phyloP scores from a whole-genome alignment of 2,888 invertebrate genomes.

The Torymus tubicola region DNA sequence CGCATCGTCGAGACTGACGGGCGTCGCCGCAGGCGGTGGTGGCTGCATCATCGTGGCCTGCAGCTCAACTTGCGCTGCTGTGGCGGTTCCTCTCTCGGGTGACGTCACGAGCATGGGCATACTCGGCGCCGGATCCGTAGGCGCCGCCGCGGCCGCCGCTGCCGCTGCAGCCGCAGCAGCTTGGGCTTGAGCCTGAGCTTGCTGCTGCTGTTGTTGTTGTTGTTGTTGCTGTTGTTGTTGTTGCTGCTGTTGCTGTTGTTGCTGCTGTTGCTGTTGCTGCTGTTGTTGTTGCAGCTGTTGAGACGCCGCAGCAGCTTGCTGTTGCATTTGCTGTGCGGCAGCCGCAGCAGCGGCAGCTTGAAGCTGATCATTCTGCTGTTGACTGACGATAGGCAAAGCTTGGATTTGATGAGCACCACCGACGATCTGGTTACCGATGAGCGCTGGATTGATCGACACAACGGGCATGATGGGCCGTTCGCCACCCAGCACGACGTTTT shows the following conservation, averaged over 20 bases:
- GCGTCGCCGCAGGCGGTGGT: conserved; percentile 63
- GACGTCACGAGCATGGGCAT: conserved; percentile 62
- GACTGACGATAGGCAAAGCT: conserved; percentile 68
- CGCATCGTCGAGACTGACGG: conserved; percentile 13
- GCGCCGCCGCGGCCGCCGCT: conserved; percentile 23
- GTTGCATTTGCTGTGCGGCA: conserved; percentile 60
- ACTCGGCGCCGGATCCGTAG: conserved; percentile 59
- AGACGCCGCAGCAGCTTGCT: conserved; percentile 40
- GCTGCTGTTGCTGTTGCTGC: conserved; percentile 63
- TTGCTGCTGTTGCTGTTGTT: conserved; percentile 66
- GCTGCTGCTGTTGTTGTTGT: conserved; percentile 50
- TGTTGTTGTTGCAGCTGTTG: conserved; percentile 50
- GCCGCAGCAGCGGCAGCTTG: conserved; percentile 60
- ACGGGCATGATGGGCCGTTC: conserved; percentile 82
- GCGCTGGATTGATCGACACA: conserved; percentile 79
- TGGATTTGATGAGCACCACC: conserved; percentile 69
- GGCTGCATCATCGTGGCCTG: conserved; percentile 55
- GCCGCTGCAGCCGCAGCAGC: conserved; percentile 51
- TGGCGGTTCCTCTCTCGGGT: conserved; percentile 66
- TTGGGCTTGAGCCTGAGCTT: no score
- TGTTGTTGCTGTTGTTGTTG: conserved; percentile 64
- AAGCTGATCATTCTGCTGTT: conserved; percentile 65
- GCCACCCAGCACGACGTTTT: conserved; percentile 71
- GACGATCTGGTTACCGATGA: conserved; percentile 72
- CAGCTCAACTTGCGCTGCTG: conserved; percentile 59